Percentiles rank a stretch among this genome's conserved stretches.
Evolutionary conservation across 1,140 invertebrate species (phyloP).

Genomic region (Bombus sylvicola): DNA sequence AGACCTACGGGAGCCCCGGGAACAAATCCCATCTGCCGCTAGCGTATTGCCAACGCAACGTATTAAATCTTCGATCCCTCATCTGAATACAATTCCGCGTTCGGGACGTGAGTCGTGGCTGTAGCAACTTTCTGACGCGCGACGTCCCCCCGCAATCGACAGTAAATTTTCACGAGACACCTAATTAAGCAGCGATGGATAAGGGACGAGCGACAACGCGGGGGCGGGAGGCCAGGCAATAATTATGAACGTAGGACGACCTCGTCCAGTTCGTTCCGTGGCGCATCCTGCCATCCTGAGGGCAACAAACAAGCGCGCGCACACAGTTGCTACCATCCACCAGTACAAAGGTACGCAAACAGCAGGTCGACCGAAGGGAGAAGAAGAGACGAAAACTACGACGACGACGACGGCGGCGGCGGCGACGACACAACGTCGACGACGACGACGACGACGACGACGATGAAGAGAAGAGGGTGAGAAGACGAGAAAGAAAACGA

Average conservation of each 20-base stretch:
- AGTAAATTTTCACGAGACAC: conserved; percentile 52
- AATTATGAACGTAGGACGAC: conserved; percentile 70
- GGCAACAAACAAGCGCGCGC: conserved; percentile 49
- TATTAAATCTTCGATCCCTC: conserved; percentile 40
- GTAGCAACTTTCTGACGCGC: conserved; percentile 3
- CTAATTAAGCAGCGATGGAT: conserved; percentile 67
- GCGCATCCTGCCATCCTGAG: conserved; percentile 25
- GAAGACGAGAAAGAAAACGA: conserved; percentile 15
- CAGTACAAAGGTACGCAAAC: background rate
- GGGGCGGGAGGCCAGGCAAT: conserved; percentile 61
- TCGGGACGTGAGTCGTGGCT: background rate
- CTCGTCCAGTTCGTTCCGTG: conserved; percentile 35
- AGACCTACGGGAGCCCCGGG: background rate
- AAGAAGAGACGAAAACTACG: background rate
- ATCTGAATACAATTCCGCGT: conserved; percentile 41
- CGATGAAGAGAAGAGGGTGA: background rate
- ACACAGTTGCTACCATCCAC: conserved; percentile 18
- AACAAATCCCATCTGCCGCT: background rate
- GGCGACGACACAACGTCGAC: background rate
- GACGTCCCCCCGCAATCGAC: conserved; percentile 22
- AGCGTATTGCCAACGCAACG: background rate
- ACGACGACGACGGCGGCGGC: conserved; percentile 1
- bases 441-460: background rate
- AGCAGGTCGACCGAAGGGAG: conserved; percentile 23
- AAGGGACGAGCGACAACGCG: conserved; percentile 62